A percentile compares a stretch with the other conserved stretches of the same genome.
Evolutionary conservation across 2,888 invertebrate genomes (phyloP).

Genomic region (Rhopalosiphum nymphaeae): DNA sequence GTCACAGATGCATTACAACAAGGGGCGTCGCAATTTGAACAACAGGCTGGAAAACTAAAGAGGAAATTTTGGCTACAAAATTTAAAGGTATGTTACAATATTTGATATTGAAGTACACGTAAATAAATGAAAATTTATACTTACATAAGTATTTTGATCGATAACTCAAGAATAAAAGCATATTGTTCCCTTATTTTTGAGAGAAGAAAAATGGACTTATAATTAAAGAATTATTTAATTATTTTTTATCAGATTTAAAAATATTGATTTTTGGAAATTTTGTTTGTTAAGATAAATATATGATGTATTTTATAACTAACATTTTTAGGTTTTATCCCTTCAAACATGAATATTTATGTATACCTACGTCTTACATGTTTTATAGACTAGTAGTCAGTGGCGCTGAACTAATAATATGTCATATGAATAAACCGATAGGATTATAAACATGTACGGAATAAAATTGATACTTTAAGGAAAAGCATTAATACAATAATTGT

Average conservation of each 20-base stretch:
- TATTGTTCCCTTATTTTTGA: background rate
- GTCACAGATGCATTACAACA: slow-evolving; percentile 88
- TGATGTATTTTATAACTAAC: background rate
- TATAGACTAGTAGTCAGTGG: background rate
- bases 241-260: background rate
- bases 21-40: slow-evolving; percentile 96
- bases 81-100: slow-evolving; percentile 79
- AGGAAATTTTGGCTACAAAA: slow-evolving; percentile 98
- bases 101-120: background rate
- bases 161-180: background rate
- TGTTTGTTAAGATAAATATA: background rate
- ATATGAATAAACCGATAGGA: background rate
- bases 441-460: background rate
- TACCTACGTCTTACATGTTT: background rate
- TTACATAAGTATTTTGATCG: background rate
- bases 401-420: too few relatives aligned
- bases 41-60: slow-evolving; percentile 96
- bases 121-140: background rate
- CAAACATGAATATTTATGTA: background rate
- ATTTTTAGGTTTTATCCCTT: background rate
- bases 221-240: background rate
- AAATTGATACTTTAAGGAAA: background rate
- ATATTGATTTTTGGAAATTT: background rate
- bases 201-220: background rate
- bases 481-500: background rate